Conservation (phyloP, 2,888 invertebrate genomes). For the Pachycephus smyrnensis region DNA sequence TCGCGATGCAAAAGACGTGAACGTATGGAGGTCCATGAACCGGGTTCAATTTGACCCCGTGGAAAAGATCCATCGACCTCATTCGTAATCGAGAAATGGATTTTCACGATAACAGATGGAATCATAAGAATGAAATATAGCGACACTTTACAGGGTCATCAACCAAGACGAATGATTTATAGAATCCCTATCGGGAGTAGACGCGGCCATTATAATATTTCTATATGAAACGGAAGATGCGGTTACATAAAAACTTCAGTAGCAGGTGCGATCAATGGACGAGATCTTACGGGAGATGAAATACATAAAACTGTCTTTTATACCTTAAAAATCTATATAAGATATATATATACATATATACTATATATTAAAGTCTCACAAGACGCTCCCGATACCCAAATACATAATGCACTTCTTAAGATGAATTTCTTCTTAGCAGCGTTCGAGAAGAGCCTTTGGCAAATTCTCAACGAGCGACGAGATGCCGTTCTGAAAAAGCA, state of each 20-base stretch:
- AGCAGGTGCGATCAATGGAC: background rate
- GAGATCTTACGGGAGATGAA: background rate
- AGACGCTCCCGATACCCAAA: constrained; percentile 4
- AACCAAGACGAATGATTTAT: background rate
- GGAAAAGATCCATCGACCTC: background rate
- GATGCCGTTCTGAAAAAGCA: background rate
- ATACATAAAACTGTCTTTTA: background rate
- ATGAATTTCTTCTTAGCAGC: background rate
- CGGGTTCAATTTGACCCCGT: too few relatives aligned
- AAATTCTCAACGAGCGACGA: background rate
- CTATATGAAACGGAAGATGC: background rate
- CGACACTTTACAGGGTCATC: too few relatives aligned
- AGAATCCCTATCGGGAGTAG: background rate
- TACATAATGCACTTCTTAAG: background rate
- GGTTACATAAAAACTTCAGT: background rate
- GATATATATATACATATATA: background rate
- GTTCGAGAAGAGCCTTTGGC: background rate
- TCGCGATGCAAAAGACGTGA: background rate
- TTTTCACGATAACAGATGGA: background rate
- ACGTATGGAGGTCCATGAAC: rapidly evolving
- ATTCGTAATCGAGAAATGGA: background rate
- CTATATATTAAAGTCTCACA: background rate
- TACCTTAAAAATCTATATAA: background rate
- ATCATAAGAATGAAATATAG: background rate
- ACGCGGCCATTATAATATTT: background rate